Evolutionary conservation across 2,797 vertebrate genomes (phyloP).

Genomic region (Falco biarmicus): DNA sequence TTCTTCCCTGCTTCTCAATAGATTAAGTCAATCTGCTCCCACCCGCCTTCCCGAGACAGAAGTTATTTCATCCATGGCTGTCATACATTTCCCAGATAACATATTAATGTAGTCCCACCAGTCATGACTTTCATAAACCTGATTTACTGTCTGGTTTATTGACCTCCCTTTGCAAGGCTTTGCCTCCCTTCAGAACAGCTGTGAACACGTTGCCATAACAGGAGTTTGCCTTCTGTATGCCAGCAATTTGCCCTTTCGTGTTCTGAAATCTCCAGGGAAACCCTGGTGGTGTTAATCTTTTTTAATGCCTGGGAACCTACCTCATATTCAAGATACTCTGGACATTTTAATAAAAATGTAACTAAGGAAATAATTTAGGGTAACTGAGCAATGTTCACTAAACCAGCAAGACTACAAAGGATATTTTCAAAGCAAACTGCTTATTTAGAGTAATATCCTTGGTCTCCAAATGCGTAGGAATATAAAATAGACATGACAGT

Average conservation of each 20-base stretch:
- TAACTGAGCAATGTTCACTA: not conserved
- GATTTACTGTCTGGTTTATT: conserved; percentile 60
- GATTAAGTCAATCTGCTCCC: not conserved
- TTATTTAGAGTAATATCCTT: not conserved
- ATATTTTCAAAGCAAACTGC: not conserved
- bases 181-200: conserved; percentile 53
- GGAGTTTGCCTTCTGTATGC: conserved; percentile 32
- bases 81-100: conserved; percentile 20
- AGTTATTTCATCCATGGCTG: not conserved
- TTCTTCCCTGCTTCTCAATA: not conserved
- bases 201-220: conserved; percentile 24
- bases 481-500: not conserved
- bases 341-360: not conserved
- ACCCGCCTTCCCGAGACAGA: not conserved
- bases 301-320: not conserved
- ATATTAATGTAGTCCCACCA: conserved; percentile 25
- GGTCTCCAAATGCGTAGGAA: not conserved
- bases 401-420: not conserved
- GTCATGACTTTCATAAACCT: not conserved
- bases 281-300: not conserved
- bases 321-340: not conserved
- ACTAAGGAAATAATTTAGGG: not conserved
- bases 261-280: conserved; percentile 39
- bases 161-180: conserved; percentile 16
- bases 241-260: conserved; percentile 23